Conservation (phyloP, 2,797 vertebrate species). For the Cuniculus paca region DNA sequence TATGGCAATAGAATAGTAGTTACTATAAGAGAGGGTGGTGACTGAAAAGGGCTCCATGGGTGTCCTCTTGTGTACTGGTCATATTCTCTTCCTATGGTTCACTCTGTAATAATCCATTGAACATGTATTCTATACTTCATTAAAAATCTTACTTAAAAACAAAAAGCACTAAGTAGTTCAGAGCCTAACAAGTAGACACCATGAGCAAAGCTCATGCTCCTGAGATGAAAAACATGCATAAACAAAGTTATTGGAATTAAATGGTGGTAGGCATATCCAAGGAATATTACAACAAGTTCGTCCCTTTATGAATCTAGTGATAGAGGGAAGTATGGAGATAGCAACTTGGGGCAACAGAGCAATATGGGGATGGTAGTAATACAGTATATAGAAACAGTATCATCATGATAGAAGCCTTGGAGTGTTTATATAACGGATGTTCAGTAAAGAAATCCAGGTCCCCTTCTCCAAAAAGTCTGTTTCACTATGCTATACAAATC, state of each 20-base stretch:
- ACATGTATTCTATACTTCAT: constrained; percentile 35
- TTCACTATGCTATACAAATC: neutral
- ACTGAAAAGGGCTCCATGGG: neutral
- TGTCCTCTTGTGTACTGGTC: neutral
- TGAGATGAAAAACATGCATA: neutral
- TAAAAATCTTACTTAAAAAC: constrained; percentile 59
- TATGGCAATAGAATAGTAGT: neutral
- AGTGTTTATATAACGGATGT: neutral
- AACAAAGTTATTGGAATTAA: neutral
- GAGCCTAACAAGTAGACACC: neutral
- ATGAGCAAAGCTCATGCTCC: neutral
- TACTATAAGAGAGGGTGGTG: neutral
- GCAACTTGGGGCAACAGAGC: neutral
- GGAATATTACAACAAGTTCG: neutral
- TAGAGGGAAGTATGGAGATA: neutral
- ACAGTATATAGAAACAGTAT: neutral
- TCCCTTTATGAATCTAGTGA: neutral
- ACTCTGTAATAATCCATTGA: constrained; percentile 51
- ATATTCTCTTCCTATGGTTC: neutral
- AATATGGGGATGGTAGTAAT: neutral
- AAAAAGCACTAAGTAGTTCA: neutral
- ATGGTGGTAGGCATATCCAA: neutral
- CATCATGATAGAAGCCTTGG: neutral
- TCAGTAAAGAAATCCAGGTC: neutral
- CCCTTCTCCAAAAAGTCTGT: too few relatives aligned